Percentiles rank a stretch among this genome's conserved stretches.
Evolutionary conservation across 2,888 invertebrate genomes (phyloP).

Genomic region (Drosophila imparisetae): DNA sequence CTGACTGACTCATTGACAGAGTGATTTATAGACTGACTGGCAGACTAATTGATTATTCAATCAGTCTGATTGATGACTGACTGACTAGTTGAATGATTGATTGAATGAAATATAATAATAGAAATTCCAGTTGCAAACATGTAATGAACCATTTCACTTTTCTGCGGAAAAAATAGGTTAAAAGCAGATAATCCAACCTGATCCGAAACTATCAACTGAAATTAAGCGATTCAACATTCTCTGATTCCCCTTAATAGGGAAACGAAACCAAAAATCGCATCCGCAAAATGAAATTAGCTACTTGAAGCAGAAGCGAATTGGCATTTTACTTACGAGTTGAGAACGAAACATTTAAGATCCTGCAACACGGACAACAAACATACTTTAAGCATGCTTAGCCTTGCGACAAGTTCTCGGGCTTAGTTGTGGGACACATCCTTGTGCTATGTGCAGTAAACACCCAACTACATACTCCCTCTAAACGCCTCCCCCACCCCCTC

Average conservation of each 20-base stretch:
- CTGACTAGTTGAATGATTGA: neutral
- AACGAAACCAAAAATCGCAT: neutral
- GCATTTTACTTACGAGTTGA: neutral
- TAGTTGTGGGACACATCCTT: neutral
- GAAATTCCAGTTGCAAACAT: neutral
- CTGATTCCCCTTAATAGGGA: neutral
- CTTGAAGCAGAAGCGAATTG: neutral
- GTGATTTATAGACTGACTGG: neutral
- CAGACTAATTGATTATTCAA: neutral
- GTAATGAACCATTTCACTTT: neutral
- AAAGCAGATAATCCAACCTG: neutral
- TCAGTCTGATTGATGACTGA: neutral
- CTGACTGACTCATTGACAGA: neutral
- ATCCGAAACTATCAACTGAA: neutral
- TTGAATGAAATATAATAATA: neutral
- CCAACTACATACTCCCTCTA: no score
- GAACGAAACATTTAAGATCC: neutral
- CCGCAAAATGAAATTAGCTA: neutral
- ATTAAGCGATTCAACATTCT: neutral
- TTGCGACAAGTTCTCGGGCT: neutral
- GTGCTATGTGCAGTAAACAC: neutral
- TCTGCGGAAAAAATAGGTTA: neutral
- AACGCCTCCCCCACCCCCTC: rapidly evolving
- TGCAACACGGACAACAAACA: neutral
- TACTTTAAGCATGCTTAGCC: neutral